Percentiles rank a stretch among this genome's conserved stretches.
These are phyloP conservation scores for Turnix velox DNA, from an alignment of 2,113 vertebrate genomes.

Conservation along the genomic window DNA sequence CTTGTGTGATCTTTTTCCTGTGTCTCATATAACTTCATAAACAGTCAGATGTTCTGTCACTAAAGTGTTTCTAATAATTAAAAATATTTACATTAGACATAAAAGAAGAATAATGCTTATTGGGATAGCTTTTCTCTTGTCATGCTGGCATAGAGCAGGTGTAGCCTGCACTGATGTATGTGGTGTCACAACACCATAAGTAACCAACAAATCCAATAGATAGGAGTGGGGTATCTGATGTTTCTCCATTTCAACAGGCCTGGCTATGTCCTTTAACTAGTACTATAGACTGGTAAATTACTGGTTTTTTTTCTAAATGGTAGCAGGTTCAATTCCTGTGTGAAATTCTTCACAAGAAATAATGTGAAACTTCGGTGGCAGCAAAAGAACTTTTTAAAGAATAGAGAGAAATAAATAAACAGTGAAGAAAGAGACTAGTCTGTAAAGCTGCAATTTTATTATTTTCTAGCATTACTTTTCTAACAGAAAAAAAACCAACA, in stretches of 20 bases:
- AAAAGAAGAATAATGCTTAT: background rate
- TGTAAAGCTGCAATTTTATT: background rate
- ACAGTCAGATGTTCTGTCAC: background rate
- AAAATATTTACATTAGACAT: background rate
- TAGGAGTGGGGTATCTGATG: background rate
- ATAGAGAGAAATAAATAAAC: background rate
- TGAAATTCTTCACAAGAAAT: background rate
- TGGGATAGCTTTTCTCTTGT: background rate
- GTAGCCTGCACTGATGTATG: background rate
- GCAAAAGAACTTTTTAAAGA: background rate
- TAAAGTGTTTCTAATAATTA: background rate
- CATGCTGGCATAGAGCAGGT: fast-evolving
- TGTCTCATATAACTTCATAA: background rate
- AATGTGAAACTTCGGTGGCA: background rate
- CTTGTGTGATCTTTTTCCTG: background rate
- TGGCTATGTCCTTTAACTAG: background rate
- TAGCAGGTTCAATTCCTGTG: background rate
- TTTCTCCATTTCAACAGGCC: background rate
- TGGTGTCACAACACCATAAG: background rate
- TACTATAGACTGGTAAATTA: background rate
- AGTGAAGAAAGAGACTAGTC: background rate
- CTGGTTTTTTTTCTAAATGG: background rate
- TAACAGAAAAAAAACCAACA: background rate
- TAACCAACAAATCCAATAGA: background rate
- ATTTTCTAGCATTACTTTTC: background rate